phyloP scores from a whole-genome alignment of 2,797 vertebrate species.

The Poecile montanus region DNA sequence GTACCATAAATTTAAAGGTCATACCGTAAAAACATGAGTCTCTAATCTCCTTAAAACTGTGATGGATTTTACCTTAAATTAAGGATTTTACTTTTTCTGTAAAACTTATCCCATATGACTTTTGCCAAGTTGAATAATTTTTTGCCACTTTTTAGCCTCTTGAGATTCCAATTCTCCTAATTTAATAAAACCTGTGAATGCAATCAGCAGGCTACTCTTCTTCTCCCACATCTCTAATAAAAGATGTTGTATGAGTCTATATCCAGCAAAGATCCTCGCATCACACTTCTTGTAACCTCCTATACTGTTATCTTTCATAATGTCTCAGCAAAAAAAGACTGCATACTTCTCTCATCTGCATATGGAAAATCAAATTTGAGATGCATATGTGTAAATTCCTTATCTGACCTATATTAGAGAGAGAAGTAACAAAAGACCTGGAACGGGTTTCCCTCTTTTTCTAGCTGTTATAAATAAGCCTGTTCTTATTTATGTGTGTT shows the following conservation, averaged over 20 bases:
- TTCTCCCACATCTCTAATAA: not conserved
- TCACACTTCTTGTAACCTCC: not conserved
- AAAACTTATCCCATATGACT: not conserved
- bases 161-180: not conserved
- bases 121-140: not conserved
- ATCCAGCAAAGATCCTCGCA: not conserved
- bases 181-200: conserved; percentile 9
- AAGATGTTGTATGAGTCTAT: not conserved
- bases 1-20: not conserved
- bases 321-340: not conserved
- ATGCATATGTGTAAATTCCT: not conserved
- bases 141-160: not conserved
- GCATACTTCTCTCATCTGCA: not conserved
- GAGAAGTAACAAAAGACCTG: not conserved
- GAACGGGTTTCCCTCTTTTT: not conserved
- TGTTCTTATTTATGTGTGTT: not conserved
- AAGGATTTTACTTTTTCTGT: not conserved
- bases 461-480: not conserved
- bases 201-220: conserved; percentile 7
- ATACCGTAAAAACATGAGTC: not conserved
- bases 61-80: not conserved
- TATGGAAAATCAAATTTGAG: not conserved
- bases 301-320: not conserved
- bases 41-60: not conserved
- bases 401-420: not conserved